Base-by-base conservation (phyloP, 2,113 vertebrate genomes). In the Sclerurus mexicanus region DNA sequence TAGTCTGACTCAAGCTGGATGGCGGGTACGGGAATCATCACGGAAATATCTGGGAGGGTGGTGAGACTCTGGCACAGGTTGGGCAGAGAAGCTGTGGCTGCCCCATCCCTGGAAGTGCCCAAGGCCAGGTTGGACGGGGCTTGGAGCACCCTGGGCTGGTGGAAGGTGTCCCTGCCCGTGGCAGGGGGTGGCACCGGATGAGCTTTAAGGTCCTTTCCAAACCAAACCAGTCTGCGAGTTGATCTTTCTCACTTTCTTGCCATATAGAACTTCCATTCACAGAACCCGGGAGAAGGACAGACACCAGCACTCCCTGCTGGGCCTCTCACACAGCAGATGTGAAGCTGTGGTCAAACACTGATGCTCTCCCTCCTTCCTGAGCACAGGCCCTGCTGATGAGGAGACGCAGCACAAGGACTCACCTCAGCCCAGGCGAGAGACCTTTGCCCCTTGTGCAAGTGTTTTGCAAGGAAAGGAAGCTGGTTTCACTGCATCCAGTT, bases 251-350 rank as follows among this genome's bases (percentile, higher is more conserved):
- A 7, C 13, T 39, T 39, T 60, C 24, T 25, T 31, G 31, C 37
- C 18, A 2, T 0, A 31, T 0, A 27, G 30, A 64, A 35, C 37
- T 23, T 40, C 3, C 10, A 19, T 23, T 28, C 1, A 0, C 40
- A 80, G 39, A 17, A 71, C 30, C 35, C 74, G 63, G 63, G 0
- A 35, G 40, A 39, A 28, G 63, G 37, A 18, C 20, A 50, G 47
- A 20, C 22, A 30, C 31, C 0, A 0, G 1, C 14, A 12, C 25
- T 47, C 52, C 2, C 14, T 40, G 33, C 69, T 46, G 53, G 24
- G 52, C n/a, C 75, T 40, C 47, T 11, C 5, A 1, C 25, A 3
- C 28, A 30, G 55, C n/a, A 82, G 60, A 8, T 49, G 40, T 7
- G 49, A 31, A 49, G 50, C 78, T 56, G 50, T 16, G 73, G 13